Evolutionary conservation across 2,888 invertebrate genomes (phyloP).

Genomic region (Myopa tessellatipennis): DNA sequence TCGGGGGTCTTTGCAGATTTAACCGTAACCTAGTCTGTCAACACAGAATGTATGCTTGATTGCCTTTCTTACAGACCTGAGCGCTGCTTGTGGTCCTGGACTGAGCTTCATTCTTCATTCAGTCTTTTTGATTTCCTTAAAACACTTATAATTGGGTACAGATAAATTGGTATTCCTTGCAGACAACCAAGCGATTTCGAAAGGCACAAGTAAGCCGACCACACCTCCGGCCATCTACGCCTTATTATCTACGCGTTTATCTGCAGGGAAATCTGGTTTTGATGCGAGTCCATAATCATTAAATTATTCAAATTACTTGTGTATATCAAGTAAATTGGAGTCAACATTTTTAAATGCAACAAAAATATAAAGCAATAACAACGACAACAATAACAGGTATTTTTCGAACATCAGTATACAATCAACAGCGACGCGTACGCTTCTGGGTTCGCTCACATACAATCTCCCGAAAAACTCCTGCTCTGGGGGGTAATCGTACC

Average conservation of each 20-base stretch:
- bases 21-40: no score
- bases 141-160: no score
- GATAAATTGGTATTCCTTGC: no score
- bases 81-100: no score
- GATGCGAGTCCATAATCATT: constrained; percentile 16
- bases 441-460: constrained; percentile 11
- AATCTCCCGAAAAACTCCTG: not conserved
- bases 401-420: constrained; percentile 18
- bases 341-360: constrained; percentile 3
- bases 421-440: constrained; percentile 14
- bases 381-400: not conserved
- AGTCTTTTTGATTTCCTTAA: no score
- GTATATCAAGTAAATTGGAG: constrained; percentile 1
- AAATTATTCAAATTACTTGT: constrained; percentile 14
- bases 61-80: no score
- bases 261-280: not conserved
- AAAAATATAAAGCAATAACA: not conserved
- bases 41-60: no score
- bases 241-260: not conserved
- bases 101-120: no score
- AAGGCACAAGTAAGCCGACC: no score
- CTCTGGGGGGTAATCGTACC: not conserved
- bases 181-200: no score
- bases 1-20: no score
- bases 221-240: no score